A percentile compares a stretch with the other conserved stretches of the same genome.
These are phyloP conservation scores for Anthophora plumipes DNA, from an alignment of 2,888 invertebrate genomes.

Conservation along the genomic window DNA sequence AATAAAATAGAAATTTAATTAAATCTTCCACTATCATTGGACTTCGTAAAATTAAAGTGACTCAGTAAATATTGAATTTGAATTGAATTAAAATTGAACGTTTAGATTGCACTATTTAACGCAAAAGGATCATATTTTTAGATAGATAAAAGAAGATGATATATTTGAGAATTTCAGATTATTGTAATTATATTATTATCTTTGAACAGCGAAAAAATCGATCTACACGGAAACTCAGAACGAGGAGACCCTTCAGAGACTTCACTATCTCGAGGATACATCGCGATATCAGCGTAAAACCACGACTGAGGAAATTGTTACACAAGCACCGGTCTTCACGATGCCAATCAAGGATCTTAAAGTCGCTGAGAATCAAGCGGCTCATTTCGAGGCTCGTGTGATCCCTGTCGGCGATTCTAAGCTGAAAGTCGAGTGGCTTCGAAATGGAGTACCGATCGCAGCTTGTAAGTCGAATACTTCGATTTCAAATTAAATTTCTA, in stretches of 20 bases:
- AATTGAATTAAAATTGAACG: no score
- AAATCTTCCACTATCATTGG: not conserved
- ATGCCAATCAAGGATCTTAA: conserved; percentile 94
- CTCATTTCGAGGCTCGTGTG: conserved; percentile 96
- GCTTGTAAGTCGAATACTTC: conserved; percentile 88
- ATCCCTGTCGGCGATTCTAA: conserved; percentile 97
- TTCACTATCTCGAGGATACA: conserved; percentile 93
- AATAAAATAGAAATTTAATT: no score
- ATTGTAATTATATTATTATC: conserved; percentile 6
- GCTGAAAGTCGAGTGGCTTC: conserved; percentile 96
- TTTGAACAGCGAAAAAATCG: conserved; percentile 88
- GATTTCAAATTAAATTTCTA: not conserved
- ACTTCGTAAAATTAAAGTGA: conserved; percentile 16
- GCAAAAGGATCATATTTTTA: no score
- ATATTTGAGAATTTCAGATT: no score
- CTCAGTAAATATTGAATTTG: no score
- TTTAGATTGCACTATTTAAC: no score
- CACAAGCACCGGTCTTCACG: conserved; percentile 96
- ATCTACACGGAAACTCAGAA: conserved; percentile 95
- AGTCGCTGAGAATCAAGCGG: conserved; percentile 95
- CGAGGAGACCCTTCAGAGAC: conserved; percentile 92
- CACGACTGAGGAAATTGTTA: conserved; percentile 91
- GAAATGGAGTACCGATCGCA: conserved; percentile 95
- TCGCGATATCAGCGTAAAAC: conserved; percentile 90
- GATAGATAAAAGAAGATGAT: no score